These are phyloP conservation scores for Caenorhabditis brenneri DNA, from an alignment of 1,140 invertebrate genomes.

Conservation along the genomic window DNA sequence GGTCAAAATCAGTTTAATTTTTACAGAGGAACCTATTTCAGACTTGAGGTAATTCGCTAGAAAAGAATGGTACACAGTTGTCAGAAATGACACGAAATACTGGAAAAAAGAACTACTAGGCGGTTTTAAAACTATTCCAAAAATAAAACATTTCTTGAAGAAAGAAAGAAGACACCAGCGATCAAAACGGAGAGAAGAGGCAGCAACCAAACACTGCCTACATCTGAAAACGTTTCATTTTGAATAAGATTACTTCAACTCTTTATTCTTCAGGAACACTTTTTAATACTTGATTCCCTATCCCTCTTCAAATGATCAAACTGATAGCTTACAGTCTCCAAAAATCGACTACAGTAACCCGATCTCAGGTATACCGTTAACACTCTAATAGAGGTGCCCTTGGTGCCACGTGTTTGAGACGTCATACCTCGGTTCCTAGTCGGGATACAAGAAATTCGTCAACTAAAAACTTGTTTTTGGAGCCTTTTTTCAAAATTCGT, in stretches of 20 bases:
- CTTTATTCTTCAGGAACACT: too few species aligned
- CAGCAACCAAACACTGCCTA: not conserved
- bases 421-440: too few species aligned
- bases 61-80: not conserved
- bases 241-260: too few species aligned
- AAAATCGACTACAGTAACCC: not conserved
- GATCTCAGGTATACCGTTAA: too few species aligned
- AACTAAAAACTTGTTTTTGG: too few species aligned
- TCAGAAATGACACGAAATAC: not conserved
- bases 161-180: not conserved
- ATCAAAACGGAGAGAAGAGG: not conserved
- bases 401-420: too few species aligned
- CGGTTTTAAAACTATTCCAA: constrained; percentile 15
- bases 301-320: too few species aligned
- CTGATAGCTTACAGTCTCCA: not conserved
- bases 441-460: too few species aligned
- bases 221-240: not conserved
- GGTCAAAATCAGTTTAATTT: constrained; percentile 37
- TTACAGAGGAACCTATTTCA: constrained; percentile 28
- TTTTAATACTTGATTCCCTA: too few species aligned
- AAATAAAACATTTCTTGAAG: not conserved
- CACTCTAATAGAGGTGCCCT: too few species aligned
- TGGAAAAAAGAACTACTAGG: constrained; percentile 11
- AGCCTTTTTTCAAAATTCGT: too few species aligned
- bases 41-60: constrained; percentile 18